Evolutionary conservation across 2,797 vertebrate species (phyloP).

Genomic region (Gallirallus australis): DNA sequence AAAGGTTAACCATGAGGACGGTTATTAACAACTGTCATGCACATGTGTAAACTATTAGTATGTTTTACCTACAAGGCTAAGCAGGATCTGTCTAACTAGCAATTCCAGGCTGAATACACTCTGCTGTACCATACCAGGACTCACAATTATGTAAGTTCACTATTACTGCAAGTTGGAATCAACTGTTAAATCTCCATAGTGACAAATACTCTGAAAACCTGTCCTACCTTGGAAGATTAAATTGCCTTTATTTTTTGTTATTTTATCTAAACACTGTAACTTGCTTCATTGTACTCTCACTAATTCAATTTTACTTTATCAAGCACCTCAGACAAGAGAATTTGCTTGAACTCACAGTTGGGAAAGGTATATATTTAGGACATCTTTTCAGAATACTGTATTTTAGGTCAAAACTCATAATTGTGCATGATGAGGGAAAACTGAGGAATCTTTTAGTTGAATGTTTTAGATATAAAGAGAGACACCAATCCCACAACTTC

Average conservation of each 20-base stretch:
- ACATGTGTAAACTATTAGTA: not conserved
- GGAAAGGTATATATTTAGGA: not conserved
- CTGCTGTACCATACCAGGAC: constrained; percentile 57
- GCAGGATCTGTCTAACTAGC: constrained; percentile 42
- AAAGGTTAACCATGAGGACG: not conserved
- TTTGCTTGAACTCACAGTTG: constrained; percentile 18
- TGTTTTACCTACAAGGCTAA: constrained; percentile 50
- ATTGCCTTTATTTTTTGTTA: constrained; percentile 74
- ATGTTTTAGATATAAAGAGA: not conserved
- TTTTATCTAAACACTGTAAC: constrained; percentile 57
- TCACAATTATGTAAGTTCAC: constrained; percentile 69
- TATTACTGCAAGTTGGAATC: constrained; percentile 73
- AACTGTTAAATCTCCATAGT: constrained; percentile 73
- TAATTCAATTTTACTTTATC: constrained; percentile 59
- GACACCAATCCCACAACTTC: not conserved
- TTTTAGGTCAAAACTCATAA: constrained; percentile 50
- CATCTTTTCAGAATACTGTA: not conserved
- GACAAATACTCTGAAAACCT: constrained; percentile 59
- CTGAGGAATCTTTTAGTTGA: not conserved
- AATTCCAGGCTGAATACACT: constrained; percentile 41
- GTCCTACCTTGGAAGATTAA: constrained; percentile 74
- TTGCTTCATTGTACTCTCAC: constrained; percentile 40
- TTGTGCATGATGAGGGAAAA: constrained; percentile 4
- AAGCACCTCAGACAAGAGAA: constrained; percentile 39
- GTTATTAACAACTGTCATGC: constrained; percentile 21